Base-by-base conservation (phyloP, 2,888 invertebrate genomes). In the Callosobruchus maculatus region DNA sequence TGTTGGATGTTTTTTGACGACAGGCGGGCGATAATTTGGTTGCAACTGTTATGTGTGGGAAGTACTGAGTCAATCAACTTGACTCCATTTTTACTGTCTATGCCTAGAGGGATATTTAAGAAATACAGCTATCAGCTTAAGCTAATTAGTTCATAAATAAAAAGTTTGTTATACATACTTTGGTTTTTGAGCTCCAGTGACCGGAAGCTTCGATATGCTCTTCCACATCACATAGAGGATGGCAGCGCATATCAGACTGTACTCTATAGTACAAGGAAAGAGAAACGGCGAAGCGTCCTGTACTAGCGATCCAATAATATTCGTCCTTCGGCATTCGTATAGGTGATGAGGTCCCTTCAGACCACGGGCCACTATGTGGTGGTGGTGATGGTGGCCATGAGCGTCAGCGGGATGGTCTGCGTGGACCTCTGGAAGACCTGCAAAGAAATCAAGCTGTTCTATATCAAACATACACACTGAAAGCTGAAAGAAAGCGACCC, bases 161-260 rank as follows among this genome's bases (percentile, higher is more conserved):
- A n/a, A n/a, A n/a, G n/a, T n/a, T n/a, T n/a, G n/a, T n/a, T n/a
- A n/a, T n/a, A n/a, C n/a, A n/a, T n/a, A 49, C 49, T 18, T 49
- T 49, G 49, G 80, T 70, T 74, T 83, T 20, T 73, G 73, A 31
- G 80, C 22, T 22, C 22, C 81, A 3, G 77, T 73, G 3, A 82
- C 80, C 68, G 92, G 91, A 75, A 91, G 88, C 82, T 92, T 93
- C 0, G 92, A 92, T 78, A 95, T 95, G 84, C 95, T 95, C 82
- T 94, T 95, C 97, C 98, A 98, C 95, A 98, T 97, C 21, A 98
- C 97, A 86, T 97, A 98, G 72, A 98, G 89, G 77, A 98, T 95
- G 68, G 97, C 98, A 0, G 98, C 98, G 83, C 98, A 98, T 76
- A 98, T 98, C 74, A 98, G 89, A 71, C 97, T 97, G 88, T 98